phyloP scores from a whole-genome alignment of 1,140 invertebrate genomes.

The Lithobius niger region DNA sequence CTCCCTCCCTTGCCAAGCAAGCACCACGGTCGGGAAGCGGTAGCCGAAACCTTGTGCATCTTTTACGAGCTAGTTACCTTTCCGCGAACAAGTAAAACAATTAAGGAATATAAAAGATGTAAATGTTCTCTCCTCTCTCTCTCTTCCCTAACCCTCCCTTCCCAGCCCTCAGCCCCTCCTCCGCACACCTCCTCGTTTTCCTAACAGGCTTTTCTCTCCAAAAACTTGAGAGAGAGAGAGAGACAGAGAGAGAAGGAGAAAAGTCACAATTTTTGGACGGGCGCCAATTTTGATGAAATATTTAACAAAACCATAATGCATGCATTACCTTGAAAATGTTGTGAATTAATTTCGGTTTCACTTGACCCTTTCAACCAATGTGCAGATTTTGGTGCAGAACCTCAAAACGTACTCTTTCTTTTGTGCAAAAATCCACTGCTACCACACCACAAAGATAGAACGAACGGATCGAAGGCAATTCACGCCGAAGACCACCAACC shows the following conservation, averaged over 20 bases:
- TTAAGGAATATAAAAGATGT: not conserved
- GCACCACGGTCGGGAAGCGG: too few relatives aligned
- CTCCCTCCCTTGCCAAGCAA: too few relatives aligned
- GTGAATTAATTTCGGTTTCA: constrained; percentile 9
- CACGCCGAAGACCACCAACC: not conserved
- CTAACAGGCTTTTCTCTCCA: not conserved
- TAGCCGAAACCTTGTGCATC: too few relatives aligned
- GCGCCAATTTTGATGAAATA: constrained; percentile 3
- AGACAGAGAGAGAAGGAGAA: not conserved
- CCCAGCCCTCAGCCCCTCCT: not conserved
- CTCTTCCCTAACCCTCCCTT: too few relatives aligned
- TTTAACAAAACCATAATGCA: constrained; percentile 8
- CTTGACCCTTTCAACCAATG: constrained; percentile 6
- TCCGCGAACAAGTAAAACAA: not conserved
- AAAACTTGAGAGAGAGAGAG: not conserved
- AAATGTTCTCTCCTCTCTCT: too few relatives aligned
- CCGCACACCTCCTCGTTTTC: too few relatives aligned
- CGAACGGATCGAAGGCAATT: not conserved
- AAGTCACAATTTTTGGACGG: not conserved
- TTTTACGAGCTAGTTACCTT: too few relatives aligned
- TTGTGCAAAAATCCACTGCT: not conserved
- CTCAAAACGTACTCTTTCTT: not conserved
- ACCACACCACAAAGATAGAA: not conserved
- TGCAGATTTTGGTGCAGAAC: not conserved
- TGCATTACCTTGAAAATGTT: constrained; percentile 8